Evolutionary conservation across 1,140 invertebrate genomes (phyloP), one percentile per base, ranked within the genome.

Genomic region (Phthorimaea operculella): DNA sequence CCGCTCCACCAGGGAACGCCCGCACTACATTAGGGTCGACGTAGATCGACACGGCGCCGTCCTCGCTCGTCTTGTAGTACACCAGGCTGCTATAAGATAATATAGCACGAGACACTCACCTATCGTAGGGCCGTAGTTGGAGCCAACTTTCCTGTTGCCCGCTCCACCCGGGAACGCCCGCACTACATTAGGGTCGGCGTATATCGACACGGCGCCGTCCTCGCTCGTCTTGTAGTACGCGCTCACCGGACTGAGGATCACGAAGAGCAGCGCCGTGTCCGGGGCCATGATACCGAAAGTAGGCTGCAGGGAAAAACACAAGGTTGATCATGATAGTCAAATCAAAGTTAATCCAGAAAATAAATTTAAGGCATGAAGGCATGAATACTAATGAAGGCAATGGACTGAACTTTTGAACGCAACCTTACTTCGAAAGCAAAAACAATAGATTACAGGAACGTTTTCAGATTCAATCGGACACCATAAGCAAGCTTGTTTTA

Each of bases 91-190:
- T 12, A 16, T 34, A 16, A 28, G 21, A n/a, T 49, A 28, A 28
- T 28, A 6, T 4, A 28, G 2, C 2, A 28, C 6, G 6, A 28
- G 21, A 15, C 34, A 33, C 63, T 66, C 48, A 83, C 81, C 79
- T 55, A 96, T 91, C 0, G 95, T 96, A 52, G 96, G 94, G 47
- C 90, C 94, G 74, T 96, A 96, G 84, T 96, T 96, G 14, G 96
- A 95, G 54, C 98, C 98, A 89, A 99, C 92, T 88, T 99, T 99
- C 57, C 90, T 90, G 71, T 94, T 92, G 21, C 98, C 98, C 53
- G 94, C 94, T 60, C 97, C 98, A 45, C 98, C 98, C 7, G 96
- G 97, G 93, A 97, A 99, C 16, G 98, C 95, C 57, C 98, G 87
- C 10, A 87, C 83, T 12, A 86, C 82, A 42, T 61, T 76, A 21